Base-by-base conservation (phyloP, 2,888 invertebrate species). In the Metallyticus violacea region DNA sequence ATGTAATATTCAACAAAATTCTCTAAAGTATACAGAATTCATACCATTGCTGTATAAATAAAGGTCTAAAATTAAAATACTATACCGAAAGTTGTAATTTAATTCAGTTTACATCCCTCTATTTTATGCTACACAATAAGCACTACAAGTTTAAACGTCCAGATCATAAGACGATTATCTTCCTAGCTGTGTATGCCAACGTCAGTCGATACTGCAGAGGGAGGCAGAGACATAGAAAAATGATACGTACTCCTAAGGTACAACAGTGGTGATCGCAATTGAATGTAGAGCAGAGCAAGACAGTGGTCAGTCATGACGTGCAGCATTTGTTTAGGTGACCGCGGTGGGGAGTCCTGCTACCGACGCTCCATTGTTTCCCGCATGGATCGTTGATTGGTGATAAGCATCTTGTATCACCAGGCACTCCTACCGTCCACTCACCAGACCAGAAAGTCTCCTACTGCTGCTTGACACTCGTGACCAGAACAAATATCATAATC, bases 321-420 rank as follows among this genome's bases (percentile, higher is more conserved):
- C 40, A 62, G 40, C 40, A 62, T 62, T 62, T 62, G 40, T 62
- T 62, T 62, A 62, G 40, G 40, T 62, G 40, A 62, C 40, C 40
- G 22, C 40, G 40, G 40, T 62, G 40, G 40, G 40, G 40, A 62
- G 40, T 62, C 40, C 40, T 62, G 40, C 40, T 62, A 62, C 40
- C 40, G 40, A 62, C 40, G 40, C 15, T 62, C 83, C 77, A 77
- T 83, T 83, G 83, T 62, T 83, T 28, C n/a, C 77, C 40, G 40
- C 40, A 83, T 27, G 28, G 9, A 28, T 77, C 83, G 83, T 9
- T 83, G 83, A 83, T 77, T 83, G 77, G 77, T 28, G 83, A 83
- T 83, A 83, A 26, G 7, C n/a, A 83, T 83, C 83, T 83, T 62
- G 40, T 62, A 62, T 62, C 40, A 62, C 40, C 40, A 62, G 40